A percentile compares a stretch with the other conserved stretches of the same genome.
phyloP scores from a whole-genome alignment of 2,797 vertebrate species.

The Mormyrus hasselquistii region DNA sequence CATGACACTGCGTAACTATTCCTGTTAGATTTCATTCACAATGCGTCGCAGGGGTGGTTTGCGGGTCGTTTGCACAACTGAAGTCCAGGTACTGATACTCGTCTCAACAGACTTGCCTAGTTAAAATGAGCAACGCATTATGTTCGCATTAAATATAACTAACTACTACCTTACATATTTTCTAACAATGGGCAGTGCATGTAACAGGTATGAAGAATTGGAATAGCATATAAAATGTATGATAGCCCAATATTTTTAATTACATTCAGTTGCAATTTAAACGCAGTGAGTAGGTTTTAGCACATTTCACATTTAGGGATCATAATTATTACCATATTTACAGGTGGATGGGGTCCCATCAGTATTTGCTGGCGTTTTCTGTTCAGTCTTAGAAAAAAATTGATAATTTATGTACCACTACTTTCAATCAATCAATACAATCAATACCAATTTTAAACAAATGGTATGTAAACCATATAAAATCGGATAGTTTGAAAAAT shows the following conservation, averaged over 20 bases:
- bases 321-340: background rate
- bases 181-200: background rate
- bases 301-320: background rate
- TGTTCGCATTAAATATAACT: background rate
- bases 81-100: background rate
- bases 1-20: background rate
- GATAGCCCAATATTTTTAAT: background rate
- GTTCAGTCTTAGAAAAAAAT: background rate
- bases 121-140: background rate
- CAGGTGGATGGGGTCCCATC: background rate
- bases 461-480: background rate
- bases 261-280: background rate
- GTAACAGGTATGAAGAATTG: background rate
- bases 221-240: background rate
- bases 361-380: background rate
- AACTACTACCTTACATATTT: background rate
- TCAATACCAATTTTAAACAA: background rate
- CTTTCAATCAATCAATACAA: background rate
- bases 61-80: background rate
- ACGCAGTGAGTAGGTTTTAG: background rate
- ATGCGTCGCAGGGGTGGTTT: background rate
- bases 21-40: background rate
- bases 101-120: background rate
- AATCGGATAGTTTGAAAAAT: background rate
- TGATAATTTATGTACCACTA: background rate